phyloP scores from a whole-genome alignment of 2,888 invertebrate species.

The Sussaba pulchella region DNA sequence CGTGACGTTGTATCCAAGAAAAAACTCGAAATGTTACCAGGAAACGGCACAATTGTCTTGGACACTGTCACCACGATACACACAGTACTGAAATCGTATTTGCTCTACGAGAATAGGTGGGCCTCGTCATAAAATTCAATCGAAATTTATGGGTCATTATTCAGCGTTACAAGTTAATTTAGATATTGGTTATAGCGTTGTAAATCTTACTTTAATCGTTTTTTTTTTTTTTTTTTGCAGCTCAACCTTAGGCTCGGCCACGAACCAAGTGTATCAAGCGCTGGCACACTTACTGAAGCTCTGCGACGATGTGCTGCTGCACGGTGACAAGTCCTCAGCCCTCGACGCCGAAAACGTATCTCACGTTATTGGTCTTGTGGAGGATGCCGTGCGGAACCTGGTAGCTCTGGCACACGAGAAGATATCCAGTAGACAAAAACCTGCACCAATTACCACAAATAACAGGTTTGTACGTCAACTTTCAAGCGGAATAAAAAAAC shows the following conservation, averaged over 20 bases:
- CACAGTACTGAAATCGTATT: constrained; percentile 86
- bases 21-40: constrained; percentile 96
- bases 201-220: too few relatives aligned
- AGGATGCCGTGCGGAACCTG: constrained; percentile 91
- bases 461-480: constrained; percentile 78
- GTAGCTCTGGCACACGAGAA: constrained; percentile 93
- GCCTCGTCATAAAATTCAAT: too few relatives aligned
- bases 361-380: constrained; percentile 89
- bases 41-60: constrained; percentile 96
- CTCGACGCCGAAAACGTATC: constrained; percentile 88
- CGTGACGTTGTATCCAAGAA: constrained; percentile 96
- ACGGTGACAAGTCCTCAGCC: constrained; percentile 89
- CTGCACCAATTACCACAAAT: constrained; percentile 76
- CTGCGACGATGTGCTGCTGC: constrained; percentile 94
- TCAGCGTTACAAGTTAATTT: too few relatives aligned
- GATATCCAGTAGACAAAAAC: constrained; percentile 87
- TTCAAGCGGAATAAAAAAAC: not conserved
- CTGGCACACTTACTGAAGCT: constrained; percentile 94
- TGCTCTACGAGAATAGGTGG: constrained; percentile 86
- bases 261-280: constrained; percentile 94
- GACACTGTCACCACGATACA: constrained; percentile 96
- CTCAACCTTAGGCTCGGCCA: constrained; percentile 91
- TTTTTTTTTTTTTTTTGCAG: too few relatives aligned
- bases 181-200: too few relatives aligned
- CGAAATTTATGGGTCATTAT: too few relatives aligned